Conservation (phyloP, 2,797 vertebrate species). For the Hipposideros larvatus region DNA sequence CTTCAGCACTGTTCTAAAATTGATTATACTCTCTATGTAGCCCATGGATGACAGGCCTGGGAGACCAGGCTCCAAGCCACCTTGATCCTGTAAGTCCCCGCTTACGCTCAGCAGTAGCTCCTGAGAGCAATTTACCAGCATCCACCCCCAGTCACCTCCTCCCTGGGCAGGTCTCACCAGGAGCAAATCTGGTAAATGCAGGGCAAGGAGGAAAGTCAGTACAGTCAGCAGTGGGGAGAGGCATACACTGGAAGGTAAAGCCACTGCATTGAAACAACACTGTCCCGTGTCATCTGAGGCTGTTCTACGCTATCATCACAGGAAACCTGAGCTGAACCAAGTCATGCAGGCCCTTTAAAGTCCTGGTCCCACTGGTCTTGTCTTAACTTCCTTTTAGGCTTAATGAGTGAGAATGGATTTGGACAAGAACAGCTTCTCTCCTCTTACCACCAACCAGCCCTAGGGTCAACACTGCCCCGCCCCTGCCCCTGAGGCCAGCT, state of each 20-base stretch:
- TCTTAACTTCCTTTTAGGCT: background rate
- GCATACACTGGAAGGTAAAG: background rate
- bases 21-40: background rate
- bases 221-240: background rate
- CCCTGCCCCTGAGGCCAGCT: background rate
- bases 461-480: background rate
- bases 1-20: background rate
- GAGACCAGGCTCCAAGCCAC: background rate
- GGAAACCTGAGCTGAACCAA: background rate
- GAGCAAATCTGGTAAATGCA: background rate
- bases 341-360: background rate
- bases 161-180: background rate
- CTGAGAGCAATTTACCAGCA: background rate
- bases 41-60: background rate
- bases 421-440: background rate
- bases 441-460: background rate
- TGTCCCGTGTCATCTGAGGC: background rate
- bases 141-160: background rate
- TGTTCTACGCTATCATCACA: background rate
- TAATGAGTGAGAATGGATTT: background rate
- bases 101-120: background rate
- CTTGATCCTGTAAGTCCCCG: background rate
- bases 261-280: background rate
- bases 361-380: background rate
- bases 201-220: background rate